phyloP scores from a whole-genome alignment of 2,113 vertebrate species.

The Dolichotis patagonum region DNA sequence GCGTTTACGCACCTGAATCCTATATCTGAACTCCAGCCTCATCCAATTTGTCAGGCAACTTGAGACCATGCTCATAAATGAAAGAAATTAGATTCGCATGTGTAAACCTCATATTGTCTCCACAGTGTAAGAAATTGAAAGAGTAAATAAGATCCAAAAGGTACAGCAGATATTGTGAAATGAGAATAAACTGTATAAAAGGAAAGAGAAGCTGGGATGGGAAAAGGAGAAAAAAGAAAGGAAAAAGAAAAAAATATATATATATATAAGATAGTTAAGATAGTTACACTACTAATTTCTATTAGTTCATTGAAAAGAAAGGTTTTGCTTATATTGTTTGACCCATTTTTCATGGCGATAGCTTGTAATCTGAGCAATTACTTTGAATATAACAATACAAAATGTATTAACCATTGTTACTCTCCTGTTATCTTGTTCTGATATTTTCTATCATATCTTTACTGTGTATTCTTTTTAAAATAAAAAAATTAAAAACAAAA shows the following conservation, averaged over 20 bases:
- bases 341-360: background rate
- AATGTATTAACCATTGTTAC: background rate
- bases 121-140: background rate
- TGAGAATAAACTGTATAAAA: background rate
- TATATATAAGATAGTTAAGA: background rate
- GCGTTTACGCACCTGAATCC: conserved; percentile 64
- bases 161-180: background rate
- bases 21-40: conserved; percentile 75
- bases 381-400: background rate
- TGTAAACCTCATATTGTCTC: background rate
- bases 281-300: background rate
- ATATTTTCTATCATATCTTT: background rate
- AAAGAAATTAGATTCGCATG: background rate
- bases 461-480: background rate
- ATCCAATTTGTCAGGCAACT: conserved; percentile 61
- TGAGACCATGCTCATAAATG: background rate
- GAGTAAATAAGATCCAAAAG: background rate
- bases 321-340: background rate
- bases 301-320: background rate
- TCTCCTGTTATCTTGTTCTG: background rate
- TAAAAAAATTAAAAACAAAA: background rate
- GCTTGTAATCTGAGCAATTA: background rate
- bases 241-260: background rate
- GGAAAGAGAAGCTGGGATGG: background rate
- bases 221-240: background rate